Evolutionary conservation across 1,140 invertebrate genomes (phyloP), one percentile per base, ranked within the genome.

Genomic region (Helicorthomorpha holstii): DNA sequence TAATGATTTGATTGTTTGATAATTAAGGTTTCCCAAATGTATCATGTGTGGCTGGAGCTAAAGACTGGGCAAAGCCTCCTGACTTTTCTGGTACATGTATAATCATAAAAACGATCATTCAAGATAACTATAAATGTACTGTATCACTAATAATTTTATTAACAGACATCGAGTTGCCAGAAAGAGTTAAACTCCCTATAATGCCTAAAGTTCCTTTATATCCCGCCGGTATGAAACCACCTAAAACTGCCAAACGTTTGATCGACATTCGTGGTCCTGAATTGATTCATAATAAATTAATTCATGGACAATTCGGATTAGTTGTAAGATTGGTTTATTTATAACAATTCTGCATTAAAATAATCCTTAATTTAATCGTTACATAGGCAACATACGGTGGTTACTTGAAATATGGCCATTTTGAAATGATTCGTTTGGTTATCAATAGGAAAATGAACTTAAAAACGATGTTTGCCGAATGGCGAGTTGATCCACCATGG

Each of bases 401-500:
- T 1, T 74, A 86, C 58, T 61, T 98, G 55, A 76, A 71, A 56
- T 71, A 73, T 62, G 76, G 78, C 44, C 89, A 95, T 67, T 81
- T 90, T 68, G 91, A 97, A 71, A 82, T 90, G 78, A 76, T 91
- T 21, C 76, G 93, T 63, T 66, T 85, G 22, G 75, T 74, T 26
- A 72, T 92, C 26, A 76, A 79, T 44, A 71, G 81, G 46, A 81
- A 82, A 58, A 75, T 97, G 59, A 81, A 94, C 60, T 64, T 72
- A 23, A 77, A 73, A 51, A 76, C 74, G 57, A 87, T 83, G 78
- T 97, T 96, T 76, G 89, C 90, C n/a, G 73, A 92, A 26, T 99
- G 91, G 91, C 73, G 95, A 58, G 70, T 98, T 1, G 87, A 92
- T 64, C 67, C 88, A 0, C 92, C 93, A 0, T 98, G 94, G 93